Evolutionary conservation across 2,113 vertebrate genomes (phyloP), one percentile per base, ranked within the genome.

Genomic region (Cathartes aura): DNA sequence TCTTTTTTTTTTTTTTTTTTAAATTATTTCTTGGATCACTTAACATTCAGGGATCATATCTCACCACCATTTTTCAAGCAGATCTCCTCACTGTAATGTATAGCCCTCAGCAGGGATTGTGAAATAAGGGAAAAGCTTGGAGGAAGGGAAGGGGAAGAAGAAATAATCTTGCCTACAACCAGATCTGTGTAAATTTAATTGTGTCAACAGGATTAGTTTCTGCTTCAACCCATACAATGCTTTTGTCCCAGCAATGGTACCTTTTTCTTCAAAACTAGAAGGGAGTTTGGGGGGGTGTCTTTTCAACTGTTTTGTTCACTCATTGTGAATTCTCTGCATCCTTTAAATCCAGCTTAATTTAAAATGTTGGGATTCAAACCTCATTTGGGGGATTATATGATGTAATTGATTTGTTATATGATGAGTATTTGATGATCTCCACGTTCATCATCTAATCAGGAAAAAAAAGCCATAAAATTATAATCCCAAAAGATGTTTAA

Each of bases 341-440:
- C 73, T 92, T 95, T 90, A 93, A 94, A 95, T 91, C 78, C 52
- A 86, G n/a, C 71, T 80, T 84, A 72, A 87, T 96, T 88, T 94
- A 74, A 96, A 96, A 96, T 76, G 59, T 56, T 72, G 45, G 43
- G 74, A 91, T 95, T 96, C 89, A 95, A 90, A 79, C 82, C 90
- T 96, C 95, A 97, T 97, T 98, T 95, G 73, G 92, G 89, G 92
- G 93, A 95, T 98, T 97, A 96, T 75, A 34, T 27, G 6, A 64
- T 95, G 93, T 97, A 98, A 97, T 96, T 96, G 79, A 94, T 95
- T 90, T 97, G 90, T 91, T 97, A 89, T 89, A 79, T 94, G 94
- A 97, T 97, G 96, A 97, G 96, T 94, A 95, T 97, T 97, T 97
- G 95, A 97, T 97, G 97, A 96, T 97, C 87, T 97, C 90, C 82